Percentiles rank a stretch among this genome's conserved stretches.
These are phyloP conservation scores for Rissa tridactyla DNA, from an alignment of 2,113 vertebrate genomes.

Conservation along the genomic window DNA sequence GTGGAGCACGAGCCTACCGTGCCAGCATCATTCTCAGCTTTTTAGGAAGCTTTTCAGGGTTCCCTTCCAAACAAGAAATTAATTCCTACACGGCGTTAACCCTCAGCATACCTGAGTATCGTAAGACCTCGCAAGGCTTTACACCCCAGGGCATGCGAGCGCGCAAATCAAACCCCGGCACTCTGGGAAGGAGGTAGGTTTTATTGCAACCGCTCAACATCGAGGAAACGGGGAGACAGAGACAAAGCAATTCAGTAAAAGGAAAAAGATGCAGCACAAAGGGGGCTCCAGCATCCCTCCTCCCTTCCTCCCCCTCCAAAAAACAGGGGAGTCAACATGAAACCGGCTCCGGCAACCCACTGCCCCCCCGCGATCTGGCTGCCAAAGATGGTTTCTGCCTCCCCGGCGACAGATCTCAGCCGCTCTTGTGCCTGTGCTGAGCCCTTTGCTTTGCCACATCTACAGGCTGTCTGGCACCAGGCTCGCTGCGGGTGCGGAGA, in stretches of 20 bases:
- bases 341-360: neutral
- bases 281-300: neutral
- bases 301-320: neutral
- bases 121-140: neutral
- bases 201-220: neutral
- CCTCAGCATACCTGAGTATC: neutral
- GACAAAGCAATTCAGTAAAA: neutral
- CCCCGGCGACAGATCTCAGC: neutral
- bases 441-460: neutral
- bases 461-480: neutral
- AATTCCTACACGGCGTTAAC: neutral
- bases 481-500: neutral
- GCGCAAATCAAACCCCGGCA: neutral
- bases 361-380: neutral
- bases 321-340: neutral
- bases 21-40: neutral
- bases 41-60: neutral
- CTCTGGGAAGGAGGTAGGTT: neutral
- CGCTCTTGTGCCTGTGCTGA: neutral
- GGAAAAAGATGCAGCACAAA: neutral
- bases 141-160: neutral
- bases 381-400: neutral
- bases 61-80: neutral
- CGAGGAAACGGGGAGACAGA: neutral
- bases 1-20: accelerated